Base-by-base conservation (phyloP, 2,888 invertebrate species). In the Patella caerulea region DNA sequence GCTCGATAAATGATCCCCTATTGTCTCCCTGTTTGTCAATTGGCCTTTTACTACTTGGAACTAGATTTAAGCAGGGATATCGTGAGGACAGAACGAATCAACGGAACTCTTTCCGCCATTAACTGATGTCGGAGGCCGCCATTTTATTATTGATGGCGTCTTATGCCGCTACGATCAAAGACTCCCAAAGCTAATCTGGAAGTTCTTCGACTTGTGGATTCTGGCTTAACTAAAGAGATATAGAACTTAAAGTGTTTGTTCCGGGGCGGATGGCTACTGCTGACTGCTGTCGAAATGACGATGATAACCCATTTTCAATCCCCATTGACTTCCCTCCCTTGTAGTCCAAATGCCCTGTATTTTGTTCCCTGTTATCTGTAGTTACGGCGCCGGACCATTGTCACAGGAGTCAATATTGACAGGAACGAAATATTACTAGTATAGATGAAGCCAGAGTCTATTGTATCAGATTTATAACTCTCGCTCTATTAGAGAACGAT, bases 41-140 rank as follows among this genome's bases (percentile, higher is more conserved):
- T 65, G 65, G 65, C 24, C 65, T 24, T 65, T 65, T 65, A 65
- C 19, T 24, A 45, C 45, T 45, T 45, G 45, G 45, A 45, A 45
- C 45, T 45, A 45, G 45, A 45, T 45, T 45, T 45, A 45, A 45
- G 45, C 45, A 65, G 24, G 65, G 24, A 65, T 24, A 65, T 65
- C 24, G 24, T 17, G 24, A 65, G 65, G 65, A 19, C 24, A 11
- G 12, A 14, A 24, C 24, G 24, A 12, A 24, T 12, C 19, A 65
- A 65, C 65, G 65, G 65, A 65, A 65, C 65, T 65, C 65, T 24
- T 12, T 65, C 65, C 65, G 65, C 14, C 65, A 65, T 65, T 65
- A 19, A 65, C 65, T 65, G 65, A 65, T 65, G 65, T 65, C 19
- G 65, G 65, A 19, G 19, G 65, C 19, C 11, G 24, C 24, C 24